Base-by-base conservation (phyloP, 2,113 vertebrate species). In the Mastomys natalensis region DNA sequence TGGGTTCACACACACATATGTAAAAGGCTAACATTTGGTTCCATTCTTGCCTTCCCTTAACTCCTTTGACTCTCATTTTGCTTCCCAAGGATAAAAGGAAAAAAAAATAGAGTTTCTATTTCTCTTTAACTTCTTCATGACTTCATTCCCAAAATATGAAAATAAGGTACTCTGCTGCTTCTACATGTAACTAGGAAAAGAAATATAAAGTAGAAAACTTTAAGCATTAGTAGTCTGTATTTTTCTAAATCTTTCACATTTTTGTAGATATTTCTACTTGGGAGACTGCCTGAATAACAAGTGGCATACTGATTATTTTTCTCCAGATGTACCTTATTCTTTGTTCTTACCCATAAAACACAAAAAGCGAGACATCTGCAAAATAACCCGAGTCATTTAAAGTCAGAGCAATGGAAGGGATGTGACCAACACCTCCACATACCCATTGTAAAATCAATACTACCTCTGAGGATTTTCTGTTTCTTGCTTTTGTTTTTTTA, bases 121-220 rank as follows among this genome's bases (percentile, higher is more conserved):
- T 66, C 84, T 94, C 58, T 68, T 93, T 48, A 87, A 77, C 45
- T 64, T 58, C 31, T 96, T 87, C 13, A 53, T 87, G 29, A 37
- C 34, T n/a, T n/a, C 3, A 95, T 94, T 3, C 91, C 51, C 94
- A 66, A 95, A 84, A 26, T 43, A 73, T 40, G 77, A 97, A 97
- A 96, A 90, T 64, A 82, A 92, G 12, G 26, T 89, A 58, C 21
- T 24, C 81, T 94, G 51, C 2, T 5, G 3, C 66, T 40, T 48
- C 72, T 31, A 3, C 15, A 48, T 70, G 24, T 84, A 17, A 94
- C 90, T 93, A 82, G 74, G 48, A 92, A 89, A 95, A 31, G 12
- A 91, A 73, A 80, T 12, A 43, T 9, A 62, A 40, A 66, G 76
- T 8, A 40, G 0, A 4, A 60, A 17, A 26, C 15, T 37, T 31